A percentile compares a stretch with the other conserved stretches of the same genome.
These are phyloP conservation scores for Stenodema calcarata DNA, from an alignment of 2,888 invertebrate species.

Conservation along the genomic window DNA sequence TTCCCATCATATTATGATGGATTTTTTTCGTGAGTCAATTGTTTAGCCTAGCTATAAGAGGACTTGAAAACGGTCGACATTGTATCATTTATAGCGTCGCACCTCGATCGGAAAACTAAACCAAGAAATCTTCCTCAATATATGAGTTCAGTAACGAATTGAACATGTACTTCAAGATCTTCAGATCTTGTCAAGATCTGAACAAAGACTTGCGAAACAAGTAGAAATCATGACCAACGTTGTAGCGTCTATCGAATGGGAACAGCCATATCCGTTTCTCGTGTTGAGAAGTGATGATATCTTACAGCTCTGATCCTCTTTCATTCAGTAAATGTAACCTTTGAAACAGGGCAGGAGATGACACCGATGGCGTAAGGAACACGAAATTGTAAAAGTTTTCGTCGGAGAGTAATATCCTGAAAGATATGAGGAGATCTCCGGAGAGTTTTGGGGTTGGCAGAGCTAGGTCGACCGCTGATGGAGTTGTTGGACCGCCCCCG, in stretches of 20 bases:
- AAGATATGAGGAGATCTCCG: background rate
- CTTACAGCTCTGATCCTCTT: background rate
- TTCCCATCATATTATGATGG: too few relatives aligned
- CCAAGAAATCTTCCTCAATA: too few relatives aligned
- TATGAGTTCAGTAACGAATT: too few relatives aligned
- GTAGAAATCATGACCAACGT: too few relatives aligned
- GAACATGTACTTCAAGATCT: too few relatives aligned
- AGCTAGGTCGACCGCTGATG: background rate
- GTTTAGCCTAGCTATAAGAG: too few relatives aligned
- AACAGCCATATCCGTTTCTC: background rate
- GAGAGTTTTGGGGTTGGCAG: background rate
- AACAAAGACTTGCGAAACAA: too few relatives aligned
- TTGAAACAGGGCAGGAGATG: background rate
- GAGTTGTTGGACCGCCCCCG: background rate
- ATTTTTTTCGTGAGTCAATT: too few relatives aligned
- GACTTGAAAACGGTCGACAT: too few relatives aligned
- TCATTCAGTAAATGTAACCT: background rate
- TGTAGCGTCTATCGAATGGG: background rate
- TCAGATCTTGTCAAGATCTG: too few relatives aligned
- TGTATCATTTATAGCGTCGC: too few relatives aligned
- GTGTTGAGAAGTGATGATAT: background rate
- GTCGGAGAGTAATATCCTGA: background rate
- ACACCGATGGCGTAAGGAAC: background rate
- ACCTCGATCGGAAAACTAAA: too few relatives aligned
- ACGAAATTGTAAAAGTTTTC: constrained; percentile 8